Base-by-base conservation (phyloP, 2,888 invertebrate genomes). In the Cephus rjabovi region DNA sequence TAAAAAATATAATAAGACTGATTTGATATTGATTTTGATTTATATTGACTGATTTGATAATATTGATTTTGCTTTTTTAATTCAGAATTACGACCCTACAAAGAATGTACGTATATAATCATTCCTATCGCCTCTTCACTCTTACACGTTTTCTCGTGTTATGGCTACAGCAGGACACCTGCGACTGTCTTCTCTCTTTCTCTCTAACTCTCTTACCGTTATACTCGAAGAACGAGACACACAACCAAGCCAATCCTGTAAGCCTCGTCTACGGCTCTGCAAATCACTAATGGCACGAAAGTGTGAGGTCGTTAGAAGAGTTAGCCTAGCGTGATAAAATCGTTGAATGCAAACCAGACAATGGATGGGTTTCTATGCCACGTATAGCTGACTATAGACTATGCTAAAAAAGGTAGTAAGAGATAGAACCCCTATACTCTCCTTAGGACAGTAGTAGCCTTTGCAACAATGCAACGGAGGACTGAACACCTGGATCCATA, bases 291-390 rank as follows among this genome's bases (percentile, higher is more conserved):
- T 87, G 87, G 83, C 83, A 82, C 83, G 83, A 83, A 81, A 83
- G 71, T 86, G 86, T 85, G 79, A 80, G 87, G 83, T 89, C 88
- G 89, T 89, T 89, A 89, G 86, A 87, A 83, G 86, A 88, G 84
- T 86, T 85, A 89, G 79, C 85, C 83, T 86, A 84, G 85, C 88
- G 87, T 89, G 84, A 89, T 89, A 85, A 84, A 89, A 89, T 88
- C 86, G 87, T 76, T 87, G 87, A 88, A 89, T 88, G 83, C 85
- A 86, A 85, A 87, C 84, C 86, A 82, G 86, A 89, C 89, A 89
- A 89, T 86, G 84, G 84, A 71, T 74, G 69, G 79, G 73, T 77
- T 71, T 75, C 40, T 56, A 23, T 56, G 40, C 23, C 9, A 56
- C 23, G 40, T 23, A 56, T 56, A 56, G 40, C 40, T 56, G 40